Conservation (phyloP, 2,888 invertebrate species). For the Norana najaformis region DNA sequence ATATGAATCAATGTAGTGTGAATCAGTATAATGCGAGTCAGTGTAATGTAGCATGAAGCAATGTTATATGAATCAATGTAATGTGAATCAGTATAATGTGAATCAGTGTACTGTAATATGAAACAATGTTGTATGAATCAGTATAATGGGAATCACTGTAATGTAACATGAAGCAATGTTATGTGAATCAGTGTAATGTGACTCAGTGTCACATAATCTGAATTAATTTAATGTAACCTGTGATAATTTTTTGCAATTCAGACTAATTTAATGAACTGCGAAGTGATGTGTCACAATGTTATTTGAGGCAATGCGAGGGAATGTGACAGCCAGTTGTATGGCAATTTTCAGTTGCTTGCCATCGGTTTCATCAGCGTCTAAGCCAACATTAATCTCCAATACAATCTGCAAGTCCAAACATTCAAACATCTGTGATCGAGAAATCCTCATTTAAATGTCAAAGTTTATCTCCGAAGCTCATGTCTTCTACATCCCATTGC, state of each 20-base stretch:
- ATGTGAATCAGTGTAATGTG: too few relatives aligned
- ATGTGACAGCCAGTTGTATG: background rate
- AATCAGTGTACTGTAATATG: background rate
- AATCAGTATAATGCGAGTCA: background rate
- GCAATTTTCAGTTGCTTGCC: background rate
- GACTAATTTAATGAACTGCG: too few relatives aligned
- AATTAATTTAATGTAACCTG: too few relatives aligned
- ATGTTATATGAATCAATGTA: background rate
- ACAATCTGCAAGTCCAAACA: background rate
- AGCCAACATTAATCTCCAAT: background rate
- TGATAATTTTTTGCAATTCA: too few relatives aligned
- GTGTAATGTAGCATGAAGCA: background rate
- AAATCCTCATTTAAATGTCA: background rate
- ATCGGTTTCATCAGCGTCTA: background rate
- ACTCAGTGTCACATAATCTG: too few relatives aligned
- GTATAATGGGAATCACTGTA: too few relatives aligned
- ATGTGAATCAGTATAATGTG: background rate
- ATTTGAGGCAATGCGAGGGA: background rate
- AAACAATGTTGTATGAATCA: too few relatives aligned
- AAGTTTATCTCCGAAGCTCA: background rate
- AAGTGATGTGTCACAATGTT: background rate
- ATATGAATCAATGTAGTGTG: background rate
- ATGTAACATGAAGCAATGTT: too few relatives aligned
- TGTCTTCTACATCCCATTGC: background rate
- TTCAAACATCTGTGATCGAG: background rate